Percentiles rank a stretch among this genome's conserved stretches.
Conservation (phyloP, 2,113 vertebrate species). For the Sinocyclocheilus maitianheensis region DNA sequence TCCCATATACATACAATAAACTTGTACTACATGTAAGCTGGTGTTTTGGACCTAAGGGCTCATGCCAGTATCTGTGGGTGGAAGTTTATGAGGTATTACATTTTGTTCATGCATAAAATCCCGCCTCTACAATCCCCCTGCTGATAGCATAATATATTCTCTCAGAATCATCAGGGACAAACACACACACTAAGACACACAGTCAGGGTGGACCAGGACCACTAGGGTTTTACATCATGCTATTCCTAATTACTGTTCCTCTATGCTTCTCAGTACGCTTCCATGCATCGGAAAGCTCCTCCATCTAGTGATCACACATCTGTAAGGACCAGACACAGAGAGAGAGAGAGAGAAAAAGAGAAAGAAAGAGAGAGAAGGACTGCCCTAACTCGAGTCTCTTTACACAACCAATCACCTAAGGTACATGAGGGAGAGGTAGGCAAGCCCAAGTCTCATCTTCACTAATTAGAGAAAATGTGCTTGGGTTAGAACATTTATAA, state of each 20-base stretch:
- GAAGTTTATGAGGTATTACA: conserved; percentile 48
- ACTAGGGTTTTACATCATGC: conserved; percentile 55
- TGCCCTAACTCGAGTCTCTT: conserved; percentile 13
- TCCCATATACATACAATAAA: neutral
- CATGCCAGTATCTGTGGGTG: conserved; percentile 34
- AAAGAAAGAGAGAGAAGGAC: neutral
- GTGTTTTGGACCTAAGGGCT: conserved; percentile 28
- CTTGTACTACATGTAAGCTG: conserved; percentile 9
- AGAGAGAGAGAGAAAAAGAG: neutral
- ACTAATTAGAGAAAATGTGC: conserved; percentile 50
- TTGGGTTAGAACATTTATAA: conserved; percentile 16
- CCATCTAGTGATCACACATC: conserved; percentile 59
- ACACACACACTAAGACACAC: conserved; percentile 46
- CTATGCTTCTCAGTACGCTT: conserved; percentile 42
- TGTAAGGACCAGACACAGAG: conserved; percentile 44
- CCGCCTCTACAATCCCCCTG: conserved; percentile 59
- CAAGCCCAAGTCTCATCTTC: conserved; percentile 26
- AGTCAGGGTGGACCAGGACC: conserved; percentile 25
- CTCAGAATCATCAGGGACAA: conserved; percentile 52
- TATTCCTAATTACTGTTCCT: conserved; percentile 69
- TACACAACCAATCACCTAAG: conserved; percentile 47
- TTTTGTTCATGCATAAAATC: conserved; percentile 68
- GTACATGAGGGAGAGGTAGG: conserved; percentile 26
- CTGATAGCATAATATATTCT: conserved; percentile 66
- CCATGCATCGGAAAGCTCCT: conserved; percentile 40